Percentiles rank a stretch among this genome's conserved stretches.
Evolutionary conservation across 2,888 invertebrate genomes (phyloP).

Genomic region (Ophion ellenae): DNA sequence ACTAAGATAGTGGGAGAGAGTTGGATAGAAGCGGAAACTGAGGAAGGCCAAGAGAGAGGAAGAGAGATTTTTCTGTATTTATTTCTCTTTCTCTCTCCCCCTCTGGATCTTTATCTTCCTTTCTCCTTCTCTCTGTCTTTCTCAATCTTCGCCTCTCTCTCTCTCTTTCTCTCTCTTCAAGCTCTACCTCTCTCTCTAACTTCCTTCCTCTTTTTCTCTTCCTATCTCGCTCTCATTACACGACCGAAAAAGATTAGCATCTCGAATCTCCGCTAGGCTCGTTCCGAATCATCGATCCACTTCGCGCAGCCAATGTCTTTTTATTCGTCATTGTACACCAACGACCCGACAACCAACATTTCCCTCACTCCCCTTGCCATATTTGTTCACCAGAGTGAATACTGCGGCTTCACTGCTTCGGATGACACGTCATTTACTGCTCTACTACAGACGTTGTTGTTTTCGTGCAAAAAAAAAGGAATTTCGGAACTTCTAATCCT

Average conservation of each 20-base stretch:
- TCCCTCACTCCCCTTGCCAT: constrained; percentile 20
- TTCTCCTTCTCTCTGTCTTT: not conserved
- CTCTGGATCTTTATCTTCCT: too few relatives aligned
- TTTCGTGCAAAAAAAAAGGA: not conserved
- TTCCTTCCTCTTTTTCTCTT: constrained; percentile 19
- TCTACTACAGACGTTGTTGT: not conserved
- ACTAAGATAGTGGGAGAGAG: too few relatives aligned
- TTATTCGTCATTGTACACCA: constrained; percentile 31
- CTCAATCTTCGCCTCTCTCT: too few relatives aligned
- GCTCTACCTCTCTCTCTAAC: not conserved
- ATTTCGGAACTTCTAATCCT: too few relatives aligned
- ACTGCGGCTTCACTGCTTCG: not conserved
- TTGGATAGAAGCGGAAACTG: too few relatives aligned
- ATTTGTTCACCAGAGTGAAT: constrained; percentile 36
- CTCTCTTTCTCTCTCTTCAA: too few relatives aligned
- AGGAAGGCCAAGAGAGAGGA: too few relatives aligned
- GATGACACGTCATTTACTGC: too few relatives aligned
- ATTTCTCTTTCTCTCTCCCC: not conserved
- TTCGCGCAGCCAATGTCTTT: constrained; percentile 46
- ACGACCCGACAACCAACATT: constrained; percentile 52
- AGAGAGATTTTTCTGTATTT: too few relatives aligned
- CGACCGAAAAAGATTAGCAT: constrained; percentile 47
- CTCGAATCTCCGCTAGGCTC: constrained; percentile 58
- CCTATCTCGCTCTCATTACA: constrained; percentile 12
- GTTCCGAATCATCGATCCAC: constrained; percentile 64